Evolutionary conservation across 2,797 vertebrate genomes (phyloP).

Genomic region (Malurus splendens): DNA sequence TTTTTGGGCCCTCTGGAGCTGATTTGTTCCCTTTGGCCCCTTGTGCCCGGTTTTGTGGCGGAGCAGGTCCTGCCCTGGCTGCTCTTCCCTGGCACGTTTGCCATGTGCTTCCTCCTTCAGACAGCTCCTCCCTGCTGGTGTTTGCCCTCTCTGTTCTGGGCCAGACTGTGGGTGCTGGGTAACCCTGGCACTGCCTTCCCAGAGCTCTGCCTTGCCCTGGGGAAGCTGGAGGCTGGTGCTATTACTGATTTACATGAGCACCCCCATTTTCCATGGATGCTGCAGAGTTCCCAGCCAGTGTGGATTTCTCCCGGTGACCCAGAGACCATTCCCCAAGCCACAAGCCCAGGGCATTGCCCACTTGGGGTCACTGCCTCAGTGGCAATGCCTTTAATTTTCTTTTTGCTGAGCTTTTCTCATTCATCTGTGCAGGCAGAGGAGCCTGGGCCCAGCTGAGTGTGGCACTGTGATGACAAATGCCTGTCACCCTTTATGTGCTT

Average conservation of each 20-base stretch:
- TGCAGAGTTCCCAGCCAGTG: neutral
- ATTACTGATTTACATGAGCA: rapidly evolving
- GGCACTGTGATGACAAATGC: neutral
- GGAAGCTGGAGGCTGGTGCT: neutral
- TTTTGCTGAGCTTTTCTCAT: neutral
- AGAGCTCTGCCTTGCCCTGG: neutral
- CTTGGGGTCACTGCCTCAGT: neutral
- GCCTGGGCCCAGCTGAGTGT: neutral
- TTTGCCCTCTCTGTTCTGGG: neutral
- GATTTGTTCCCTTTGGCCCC: neutral
- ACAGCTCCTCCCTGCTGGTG: neutral
- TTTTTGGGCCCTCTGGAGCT: too few relatives aligned
- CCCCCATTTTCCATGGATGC: rapidly evolving
- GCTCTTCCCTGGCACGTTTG: rapidly evolving
- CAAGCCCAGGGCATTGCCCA: rapidly evolving
- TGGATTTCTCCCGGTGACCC: neutral
- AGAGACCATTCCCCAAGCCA: neutral
- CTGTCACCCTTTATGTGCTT: neutral
- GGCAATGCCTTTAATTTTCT: neutral
- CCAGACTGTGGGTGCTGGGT: neutral
- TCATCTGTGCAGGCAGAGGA: neutral
- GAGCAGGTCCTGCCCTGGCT: neutral
- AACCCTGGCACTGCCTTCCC: neutral
- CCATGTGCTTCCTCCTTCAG: neutral
- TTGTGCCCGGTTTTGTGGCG: neutral